Conservation (phyloP, 2,888 invertebrate genomes). For the Drymonia ruficornis region DNA sequence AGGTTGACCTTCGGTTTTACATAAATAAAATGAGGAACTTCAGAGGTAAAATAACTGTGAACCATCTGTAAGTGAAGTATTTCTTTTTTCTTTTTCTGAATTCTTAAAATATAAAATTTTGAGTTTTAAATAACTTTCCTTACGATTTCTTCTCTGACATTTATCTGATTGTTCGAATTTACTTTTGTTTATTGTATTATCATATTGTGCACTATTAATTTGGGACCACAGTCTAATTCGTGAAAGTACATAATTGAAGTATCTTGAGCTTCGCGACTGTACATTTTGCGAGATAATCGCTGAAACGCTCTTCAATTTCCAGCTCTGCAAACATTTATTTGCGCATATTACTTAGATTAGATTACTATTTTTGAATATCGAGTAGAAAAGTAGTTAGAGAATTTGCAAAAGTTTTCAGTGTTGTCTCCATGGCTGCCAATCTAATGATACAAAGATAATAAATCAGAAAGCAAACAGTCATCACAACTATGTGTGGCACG, state of each 20-base stretch:
- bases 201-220: too few species aligned
- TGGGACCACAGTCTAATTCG: too few species aligned
- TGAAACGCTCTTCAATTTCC: neutral
- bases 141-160: neutral
- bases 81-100: too few species aligned
- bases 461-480: conserved; percentile 75
- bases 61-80: too few species aligned
- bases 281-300: neutral
- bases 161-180: neutral
- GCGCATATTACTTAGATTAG: conserved; percentile 9
- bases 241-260: too few species aligned
- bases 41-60: too few species aligned
- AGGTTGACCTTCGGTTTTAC: too few species aligned
- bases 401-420: conserved; percentile 36
- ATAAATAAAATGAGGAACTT: too few species aligned
- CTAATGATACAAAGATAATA: conserved; percentile 55
- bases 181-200: too few species aligned
- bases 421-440: conserved; percentile 64
- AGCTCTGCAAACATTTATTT: conserved; percentile 13
- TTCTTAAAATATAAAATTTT: neutral
- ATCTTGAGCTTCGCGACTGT: too few species aligned
- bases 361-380: conserved; percentile 4
- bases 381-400: conserved; percentile 5
- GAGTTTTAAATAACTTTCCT: too few species aligned
- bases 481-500: conserved; percentile 82